Evolutionary conservation across 2,888 invertebrate genomes (phyloP), one percentile per base, ranked within the genome.

Genomic region (Chironomus riparius): DNA sequence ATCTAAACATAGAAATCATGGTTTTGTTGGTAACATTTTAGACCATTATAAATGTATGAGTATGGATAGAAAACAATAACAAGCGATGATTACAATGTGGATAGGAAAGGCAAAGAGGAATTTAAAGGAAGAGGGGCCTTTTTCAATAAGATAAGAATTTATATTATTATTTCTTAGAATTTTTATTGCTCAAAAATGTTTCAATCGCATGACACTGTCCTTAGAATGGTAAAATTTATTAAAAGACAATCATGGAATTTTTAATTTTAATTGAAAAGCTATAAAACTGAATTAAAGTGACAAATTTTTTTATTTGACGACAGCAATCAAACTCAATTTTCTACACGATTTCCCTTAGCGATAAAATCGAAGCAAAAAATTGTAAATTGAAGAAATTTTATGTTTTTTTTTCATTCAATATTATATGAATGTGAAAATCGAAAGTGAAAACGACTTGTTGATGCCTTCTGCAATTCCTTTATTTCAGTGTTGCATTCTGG

Each of bases 381-480:
- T 38, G 38, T 38, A 38, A 38, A 38, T 38, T 38, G 38, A 38
- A 7, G 38, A 10, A 10, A 18, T 15, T 15, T 56, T 56, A 18
- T 50, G 13, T 4, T 50, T 50, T 13, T 48, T n/a, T n/a, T n/a
- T 50, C n/a, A n/a, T 18, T 15, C 56, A 18, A 7, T 56, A 56
- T 15, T 5, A 56, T 18, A 56, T 56, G 4, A 18, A 56, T 18
- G 18, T 15, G 7, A 56, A 56, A 56, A 18, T 56, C 6, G 18
- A 56, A 56, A 56, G 56, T 56, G 56, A 65, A 65, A 65, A 65
- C 65, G 65, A 65, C 24, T 65, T 65, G 65, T 24, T 65, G 65
- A 65, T 24, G 5, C 13, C 65, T 65, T 18, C 24, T 65, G 15
- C 62, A 2, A 22, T 65, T 21, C 6, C 13, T 65, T 65, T 24